These are phyloP conservation scores for Julus scanicus DNA, from an alignment of 2,888 invertebrate species.

Conservation along the genomic window DNA sequence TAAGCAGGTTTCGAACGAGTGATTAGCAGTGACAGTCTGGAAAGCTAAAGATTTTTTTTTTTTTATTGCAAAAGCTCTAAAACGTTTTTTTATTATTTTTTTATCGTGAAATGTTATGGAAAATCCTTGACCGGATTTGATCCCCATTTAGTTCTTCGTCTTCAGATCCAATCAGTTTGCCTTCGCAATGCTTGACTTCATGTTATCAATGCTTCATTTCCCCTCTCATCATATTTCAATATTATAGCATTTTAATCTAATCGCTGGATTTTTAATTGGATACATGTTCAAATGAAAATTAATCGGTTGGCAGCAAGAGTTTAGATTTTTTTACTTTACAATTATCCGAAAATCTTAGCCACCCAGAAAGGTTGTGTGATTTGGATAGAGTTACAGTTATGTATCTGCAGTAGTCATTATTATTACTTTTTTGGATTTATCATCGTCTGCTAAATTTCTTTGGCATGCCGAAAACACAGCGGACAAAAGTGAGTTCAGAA, in stretches of 20 bases:
- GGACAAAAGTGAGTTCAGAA: no score
- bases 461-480: no score
- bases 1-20: background rate
- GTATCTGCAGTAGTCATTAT: no score
- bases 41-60: background rate
- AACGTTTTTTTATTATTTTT: background rate
- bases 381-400: no score
- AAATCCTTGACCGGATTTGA: conserved; percentile 12
- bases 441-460: no score
- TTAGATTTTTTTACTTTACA: background rate
- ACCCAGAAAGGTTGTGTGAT: background rate
- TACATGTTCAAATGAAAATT: background rate
- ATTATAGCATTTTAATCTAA: conserved; percentile 13
- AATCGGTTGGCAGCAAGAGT: background rate
- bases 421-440: no score
- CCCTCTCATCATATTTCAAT: conserved; percentile 2
- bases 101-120: background rate
- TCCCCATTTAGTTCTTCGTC: background rate
- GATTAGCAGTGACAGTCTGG: background rate
- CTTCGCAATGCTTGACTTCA: background rate
- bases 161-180: background rate
- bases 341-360: background rate
- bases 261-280: background rate
- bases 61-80: background rate
- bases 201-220: background rate